A percentile compares a stretch with the other conserved stretches of the same genome.
phyloP scores from a whole-genome alignment of 2,113 vertebrate genomes.

The Embiotoca jacksoni region DNA sequence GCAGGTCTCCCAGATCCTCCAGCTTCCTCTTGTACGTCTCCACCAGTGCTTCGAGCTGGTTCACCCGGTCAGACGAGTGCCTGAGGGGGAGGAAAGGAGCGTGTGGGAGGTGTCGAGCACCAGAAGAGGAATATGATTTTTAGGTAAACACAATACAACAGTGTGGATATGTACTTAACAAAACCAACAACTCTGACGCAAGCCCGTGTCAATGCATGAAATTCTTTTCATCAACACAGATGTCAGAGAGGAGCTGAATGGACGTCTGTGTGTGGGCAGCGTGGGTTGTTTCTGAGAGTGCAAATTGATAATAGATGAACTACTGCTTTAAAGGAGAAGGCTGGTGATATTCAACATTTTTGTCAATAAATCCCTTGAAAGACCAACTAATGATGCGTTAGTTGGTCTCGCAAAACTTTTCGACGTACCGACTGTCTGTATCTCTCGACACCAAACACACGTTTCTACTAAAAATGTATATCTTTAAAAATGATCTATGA shows the following conservation, averaged over 20 bases:
- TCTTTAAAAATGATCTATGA: too few relatives aligned
- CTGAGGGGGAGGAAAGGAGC: constrained; percentile 69
- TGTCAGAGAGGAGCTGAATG: constrained; percentile 70
- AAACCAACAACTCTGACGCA: constrained; percentile 49
- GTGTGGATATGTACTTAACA: constrained; percentile 30
- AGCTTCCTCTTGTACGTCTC: constrained; percentile 90
- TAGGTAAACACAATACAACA: constrained; percentile 29
- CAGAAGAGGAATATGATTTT: constrained; percentile 35
- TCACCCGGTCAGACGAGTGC: constrained; percentile 91
- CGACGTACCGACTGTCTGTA: too few relatives aligned
- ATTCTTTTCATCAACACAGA: constrained; percentile 63
- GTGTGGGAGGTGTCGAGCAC: neutral
- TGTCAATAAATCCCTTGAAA: neutral
- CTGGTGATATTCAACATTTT: constrained; percentile 1
- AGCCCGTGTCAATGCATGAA: constrained; percentile 43
- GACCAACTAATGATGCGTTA: neutral
- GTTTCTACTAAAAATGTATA: too few relatives aligned
- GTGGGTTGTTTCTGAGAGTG: constrained; percentile 59
- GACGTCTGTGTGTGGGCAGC: constrained; percentile 64
- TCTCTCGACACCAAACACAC: too few relatives aligned
- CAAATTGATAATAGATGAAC: constrained; percentile 52
- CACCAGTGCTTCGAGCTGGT: constrained; percentile 89
- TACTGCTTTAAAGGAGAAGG: constrained; percentile 41
- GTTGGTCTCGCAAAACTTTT: neutral
- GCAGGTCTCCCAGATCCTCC: constrained; percentile 91